Conservation (phyloP, 2,797 vertebrate genomes). For the Pagetopsis macropterus region DNA sequence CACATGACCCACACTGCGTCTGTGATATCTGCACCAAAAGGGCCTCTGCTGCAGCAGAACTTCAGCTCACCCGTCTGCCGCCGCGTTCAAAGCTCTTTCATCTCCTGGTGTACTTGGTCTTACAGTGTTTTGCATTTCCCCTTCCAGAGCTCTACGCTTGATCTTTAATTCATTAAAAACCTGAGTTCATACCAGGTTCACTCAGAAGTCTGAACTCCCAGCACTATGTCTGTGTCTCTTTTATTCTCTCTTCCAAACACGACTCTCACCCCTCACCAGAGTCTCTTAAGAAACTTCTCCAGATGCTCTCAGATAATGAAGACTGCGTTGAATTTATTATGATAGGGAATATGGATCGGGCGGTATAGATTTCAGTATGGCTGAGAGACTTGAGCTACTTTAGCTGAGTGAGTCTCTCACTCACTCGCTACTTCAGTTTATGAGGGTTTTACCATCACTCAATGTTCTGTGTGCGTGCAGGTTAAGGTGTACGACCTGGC, state of each 20-base stretch:
- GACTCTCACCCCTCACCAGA: constrained; percentile 22
- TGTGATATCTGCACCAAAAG: constrained; percentile 12
- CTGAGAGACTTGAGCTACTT: not conserved
- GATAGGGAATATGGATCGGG: not conserved
- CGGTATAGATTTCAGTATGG: constrained; percentile 2
- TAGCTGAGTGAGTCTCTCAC: no score
- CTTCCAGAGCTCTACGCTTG: constrained; percentile 66
- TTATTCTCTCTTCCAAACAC: constrained; percentile 21
- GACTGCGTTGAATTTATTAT: constrained; percentile 21
- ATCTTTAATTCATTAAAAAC: constrained; percentile 81
- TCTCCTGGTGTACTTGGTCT: constrained; percentile 65
- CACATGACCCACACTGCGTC: not conserved
- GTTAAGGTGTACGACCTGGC: constrained; percentile 92
- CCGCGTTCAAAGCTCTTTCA: constrained; percentile 67
- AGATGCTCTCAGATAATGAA: constrained; percentile 19
- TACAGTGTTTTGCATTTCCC: constrained; percentile 62
- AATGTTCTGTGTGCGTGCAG: constrained; percentile 67
- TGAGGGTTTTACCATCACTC: not conserved
- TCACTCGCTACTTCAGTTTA: not conserved
- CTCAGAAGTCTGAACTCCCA: constrained; percentile 46
- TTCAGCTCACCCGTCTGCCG: constrained; percentile 61
- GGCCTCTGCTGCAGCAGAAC: constrained; percentile 39
- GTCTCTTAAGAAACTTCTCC: constrained; percentile 14
- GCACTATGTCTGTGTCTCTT: constrained; percentile 23
- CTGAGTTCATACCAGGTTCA: constrained; percentile 71